Base-by-base conservation (phyloP, 2,888 invertebrate species). In the Trissoscelio sp. region DNA sequence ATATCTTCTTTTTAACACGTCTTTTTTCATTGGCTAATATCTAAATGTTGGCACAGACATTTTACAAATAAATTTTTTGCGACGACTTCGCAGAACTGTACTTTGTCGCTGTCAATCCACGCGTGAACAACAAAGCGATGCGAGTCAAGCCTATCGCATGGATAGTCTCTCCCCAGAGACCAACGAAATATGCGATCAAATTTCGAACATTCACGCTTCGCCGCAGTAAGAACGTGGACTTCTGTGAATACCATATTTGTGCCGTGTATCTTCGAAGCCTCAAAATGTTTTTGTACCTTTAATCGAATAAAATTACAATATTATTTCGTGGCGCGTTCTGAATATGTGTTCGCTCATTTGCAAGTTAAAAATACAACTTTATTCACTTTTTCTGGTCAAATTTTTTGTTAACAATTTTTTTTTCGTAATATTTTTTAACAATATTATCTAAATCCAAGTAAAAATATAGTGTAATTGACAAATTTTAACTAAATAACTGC, bases 161-260 rank as follows among this genome's bases (percentile, higher is more conserved):
- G 5, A 53, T 53, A 39, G 60, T 18, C 48, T 62, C 44, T 7
- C 24, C n/a, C 18, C 46, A 12, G 48, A 31, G 34, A 16, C 55
- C 57, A 60, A 78, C 70, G 28, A 72, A 72, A 73, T 80, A 78
- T 74, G 80, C 78, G 84, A 85, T 84, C 82, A 72, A 82, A 70
- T 84, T 85, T 83, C 83, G 81, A 64, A 81, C 67, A 75, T 82
- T 82, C 83, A 82, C 83, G 83, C 81, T 75, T 51, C 72, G 58
- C 18, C 81, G 81, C 60, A 81, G 72, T 73, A 53, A 67, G 69
- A 79, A 66, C 66, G 51, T 12, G 28, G 34, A 62, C 67, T 67
- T 67, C 39, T 62, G 60, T 66, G 80, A 64, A 80, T 58, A 42
- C 51, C 46, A 4, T 66, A 46, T 60, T 77, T 31, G 48, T 44